Conservation (phyloP, 1,140 invertebrate species). For the Pseudomyrmex gracilis region DNA sequence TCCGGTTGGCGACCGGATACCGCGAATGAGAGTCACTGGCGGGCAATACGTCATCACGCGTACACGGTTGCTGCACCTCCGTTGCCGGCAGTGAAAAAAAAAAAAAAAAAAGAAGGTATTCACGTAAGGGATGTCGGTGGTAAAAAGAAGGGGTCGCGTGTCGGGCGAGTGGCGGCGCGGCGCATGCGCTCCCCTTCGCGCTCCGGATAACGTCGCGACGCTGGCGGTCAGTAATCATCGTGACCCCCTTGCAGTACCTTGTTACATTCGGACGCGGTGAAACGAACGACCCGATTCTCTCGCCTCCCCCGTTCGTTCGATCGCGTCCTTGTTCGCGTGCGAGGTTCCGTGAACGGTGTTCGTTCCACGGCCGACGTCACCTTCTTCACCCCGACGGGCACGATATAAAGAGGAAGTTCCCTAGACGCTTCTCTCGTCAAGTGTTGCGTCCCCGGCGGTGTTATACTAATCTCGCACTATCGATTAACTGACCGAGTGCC, state of each 20-base stretch:
- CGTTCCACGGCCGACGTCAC: conserved; percentile 3
- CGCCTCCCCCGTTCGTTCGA: conserved; percentile 35
- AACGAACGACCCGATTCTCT: conserved; percentile 59
- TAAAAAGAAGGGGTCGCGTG: conserved; percentile 69
- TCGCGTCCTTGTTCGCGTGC: conserved; percentile 38
- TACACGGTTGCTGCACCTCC: conserved; percentile 58
- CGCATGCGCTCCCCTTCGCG: conserved; percentile 71
- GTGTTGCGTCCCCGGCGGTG: conserved; percentile 61
- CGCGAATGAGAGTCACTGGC: conserved; percentile 61
- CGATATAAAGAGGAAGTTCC: not conserved
- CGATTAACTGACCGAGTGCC: conserved; percentile 79
- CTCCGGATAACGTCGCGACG: conserved; percentile 72
- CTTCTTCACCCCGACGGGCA: not conserved
- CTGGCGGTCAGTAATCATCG: conserved; percentile 75
- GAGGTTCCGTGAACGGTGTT: conserved; percentile 17
- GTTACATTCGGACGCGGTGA: conserved; percentile 52
- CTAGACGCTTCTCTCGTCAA: conserved; percentile 24
- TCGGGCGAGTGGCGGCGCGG: conserved; percentile 58
- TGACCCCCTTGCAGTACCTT: conserved; percentile 71
- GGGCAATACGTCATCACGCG: conserved; percentile 61
- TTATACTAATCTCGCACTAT: conserved; percentile 79
- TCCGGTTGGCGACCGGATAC: not conserved
- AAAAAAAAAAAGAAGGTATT: conserved; percentile 55
- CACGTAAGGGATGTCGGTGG: conserved; percentile 72
- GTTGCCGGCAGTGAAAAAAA: conserved; percentile 25